Evolutionary conservation across 2,797 vertebrate genomes (phyloP).

Genomic region (Labeo calbasu): DNA sequence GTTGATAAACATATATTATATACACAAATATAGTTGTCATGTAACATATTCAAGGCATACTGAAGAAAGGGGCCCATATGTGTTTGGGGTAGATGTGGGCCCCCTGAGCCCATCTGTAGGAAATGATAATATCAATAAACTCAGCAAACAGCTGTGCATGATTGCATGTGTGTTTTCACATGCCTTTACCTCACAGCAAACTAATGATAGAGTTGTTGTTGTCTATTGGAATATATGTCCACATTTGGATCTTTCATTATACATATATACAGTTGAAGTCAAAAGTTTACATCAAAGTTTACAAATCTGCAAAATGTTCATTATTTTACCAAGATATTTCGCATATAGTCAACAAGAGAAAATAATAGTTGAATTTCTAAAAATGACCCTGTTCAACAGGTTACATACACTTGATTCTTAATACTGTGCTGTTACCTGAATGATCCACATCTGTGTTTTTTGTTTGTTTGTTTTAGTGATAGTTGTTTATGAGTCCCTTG

Average conservation of each 20-base stretch:
- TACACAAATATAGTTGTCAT: neutral
- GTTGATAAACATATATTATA: constrained; percentile 3
- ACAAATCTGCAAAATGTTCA: too few relatives aligned
- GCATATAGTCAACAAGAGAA: too few relatives aligned
- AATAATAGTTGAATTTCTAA: too few relatives aligned
- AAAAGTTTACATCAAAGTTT: too few relatives aligned
- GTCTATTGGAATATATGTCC: neutral
- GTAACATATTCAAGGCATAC: neutral
- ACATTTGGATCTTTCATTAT: neutral
- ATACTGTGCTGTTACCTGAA: too few relatives aligned
- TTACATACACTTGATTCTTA: too few relatives aligned
- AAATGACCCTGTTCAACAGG: too few relatives aligned
- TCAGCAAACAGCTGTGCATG: constrained; percentile 8
- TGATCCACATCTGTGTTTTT: too few relatives aligned
- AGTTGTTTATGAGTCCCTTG: too few relatives aligned
- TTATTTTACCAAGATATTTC: too few relatives aligned
- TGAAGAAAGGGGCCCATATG: constrained; percentile 7
- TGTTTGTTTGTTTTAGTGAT: too few relatives aligned
- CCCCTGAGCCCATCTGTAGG: neutral
- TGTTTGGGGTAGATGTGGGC: constrained; percentile 25
- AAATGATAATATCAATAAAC: neutral
- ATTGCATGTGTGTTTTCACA: neutral
- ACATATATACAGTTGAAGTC: neutral
- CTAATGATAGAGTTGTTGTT: neutral
- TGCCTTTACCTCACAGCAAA: neutral